phyloP scores from a whole-genome alignment of 2,797 vertebrate species.

The Pseudochromis fuscus region DNA sequence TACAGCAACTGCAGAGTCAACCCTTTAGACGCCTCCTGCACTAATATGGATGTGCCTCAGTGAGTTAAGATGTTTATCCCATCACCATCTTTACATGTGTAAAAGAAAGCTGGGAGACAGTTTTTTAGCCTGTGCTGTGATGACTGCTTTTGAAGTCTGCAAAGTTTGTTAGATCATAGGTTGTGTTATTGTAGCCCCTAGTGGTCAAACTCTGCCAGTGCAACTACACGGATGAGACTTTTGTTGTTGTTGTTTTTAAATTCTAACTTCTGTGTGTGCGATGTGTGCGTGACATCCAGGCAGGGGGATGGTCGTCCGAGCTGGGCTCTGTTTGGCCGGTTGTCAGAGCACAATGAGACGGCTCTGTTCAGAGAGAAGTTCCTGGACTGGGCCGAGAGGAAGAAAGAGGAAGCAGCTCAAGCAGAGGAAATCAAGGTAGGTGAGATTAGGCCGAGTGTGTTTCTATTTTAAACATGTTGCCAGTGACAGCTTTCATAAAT shows the following conservation, averaged over 20 bases:
- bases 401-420: slow-evolving; percentile 77
- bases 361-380: slow-evolving; percentile 89
- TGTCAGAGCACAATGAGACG: slow-evolving; percentile 89
- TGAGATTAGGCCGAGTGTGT: not conserved
- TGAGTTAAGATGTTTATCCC: slow-evolving; percentile 68
- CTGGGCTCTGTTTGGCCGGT: slow-evolving; percentile 86
- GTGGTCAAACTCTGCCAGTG: slow-evolving; percentile 48
- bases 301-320: slow-evolving; percentile 84
- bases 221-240: slow-evolving; percentile 19
- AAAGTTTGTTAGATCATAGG: not conserved
- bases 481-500: not conserved
- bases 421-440: slow-evolving; percentile 84
- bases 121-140: not conserved
- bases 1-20: slow-evolving; percentile 86
- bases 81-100: not conserved
- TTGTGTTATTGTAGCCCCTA: slow-evolving; percentile 66
- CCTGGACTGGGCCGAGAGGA: slow-evolving; percentile 87
- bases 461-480: not conserved
- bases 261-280: slow-evolving; percentile 8
- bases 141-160: not conserved
- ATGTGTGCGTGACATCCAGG: slow-evolving; percentile 61
- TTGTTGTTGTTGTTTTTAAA: not conserved
- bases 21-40: slow-evolving; percentile 82
- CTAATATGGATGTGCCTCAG: slow-evolving; percentile 74
- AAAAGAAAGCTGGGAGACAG: not conserved